These are phyloP conservation scores for Taxidea taxus DNA, from an alignment of 2,113 vertebrate genomes.

Conservation along the genomic window DNA sequence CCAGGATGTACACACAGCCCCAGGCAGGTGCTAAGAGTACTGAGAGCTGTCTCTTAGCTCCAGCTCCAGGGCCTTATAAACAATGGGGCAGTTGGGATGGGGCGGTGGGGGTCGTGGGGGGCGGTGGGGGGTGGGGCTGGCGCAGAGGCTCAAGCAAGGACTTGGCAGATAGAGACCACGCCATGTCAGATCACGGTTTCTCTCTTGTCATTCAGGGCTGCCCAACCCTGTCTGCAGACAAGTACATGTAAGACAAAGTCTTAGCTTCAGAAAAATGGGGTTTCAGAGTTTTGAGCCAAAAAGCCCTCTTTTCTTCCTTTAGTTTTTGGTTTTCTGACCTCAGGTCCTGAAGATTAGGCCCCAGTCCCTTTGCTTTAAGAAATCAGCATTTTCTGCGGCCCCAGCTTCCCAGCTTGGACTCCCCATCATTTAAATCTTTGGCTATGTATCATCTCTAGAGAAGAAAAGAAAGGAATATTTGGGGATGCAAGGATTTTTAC, in stretches of 20 bases:
- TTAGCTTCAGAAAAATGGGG: neutral
- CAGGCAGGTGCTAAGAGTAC: neutral
- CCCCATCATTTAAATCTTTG: constrained; percentile 84
- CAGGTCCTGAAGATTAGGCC: constrained; percentile 86
- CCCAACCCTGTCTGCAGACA: neutral
- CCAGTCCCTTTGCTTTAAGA: constrained; percentile 86
- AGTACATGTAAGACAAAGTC: neutral
- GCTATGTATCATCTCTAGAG: constrained; percentile 90
- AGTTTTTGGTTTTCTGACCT: constrained; percentile 83
- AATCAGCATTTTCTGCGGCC: constrained; percentile 88
- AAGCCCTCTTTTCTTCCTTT: neutral
- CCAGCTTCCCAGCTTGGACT: constrained; percentile 84
- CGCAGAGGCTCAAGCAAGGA: neutral
- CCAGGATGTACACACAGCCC: neutral
- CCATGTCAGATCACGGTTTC: neutral
- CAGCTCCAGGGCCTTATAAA: accelerated
- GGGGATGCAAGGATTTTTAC: neutral
- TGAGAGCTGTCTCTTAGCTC: neutral
- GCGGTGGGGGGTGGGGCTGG: too few relatives aligned
- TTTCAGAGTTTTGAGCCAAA: neutral
- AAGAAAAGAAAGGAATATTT: neutral
- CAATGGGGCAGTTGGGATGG: too few relatives aligned
- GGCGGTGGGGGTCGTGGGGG: too few relatives aligned
- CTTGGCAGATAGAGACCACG: too few relatives aligned
- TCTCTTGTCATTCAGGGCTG: neutral